Evolutionary conservation across 2,888 invertebrate species (phyloP).

Genomic region (Steinernema carpocapsae): DNA sequence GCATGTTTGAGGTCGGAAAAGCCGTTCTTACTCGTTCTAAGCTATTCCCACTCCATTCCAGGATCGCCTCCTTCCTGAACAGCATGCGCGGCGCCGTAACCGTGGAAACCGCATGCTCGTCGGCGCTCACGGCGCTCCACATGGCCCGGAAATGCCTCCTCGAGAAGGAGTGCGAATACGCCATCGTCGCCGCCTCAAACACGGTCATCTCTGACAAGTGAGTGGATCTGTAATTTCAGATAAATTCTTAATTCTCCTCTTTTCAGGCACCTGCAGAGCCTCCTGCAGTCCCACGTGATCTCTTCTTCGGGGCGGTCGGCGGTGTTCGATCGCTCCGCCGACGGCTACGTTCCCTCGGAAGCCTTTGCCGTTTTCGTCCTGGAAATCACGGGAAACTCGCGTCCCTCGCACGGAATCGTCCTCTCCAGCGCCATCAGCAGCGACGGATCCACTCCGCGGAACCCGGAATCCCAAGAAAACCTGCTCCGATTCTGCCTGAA

Average conservation of each 20-base stretch:
- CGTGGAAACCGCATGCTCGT: conserved; percentile 95
- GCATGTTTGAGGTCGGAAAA: no score
- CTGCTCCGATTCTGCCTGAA: not conserved
- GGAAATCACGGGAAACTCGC: not conserved
- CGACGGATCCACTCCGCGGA: conserved; percentile 25
- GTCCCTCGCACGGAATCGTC: conserved; percentile 15
- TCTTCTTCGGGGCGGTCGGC: conserved; percentile 53
- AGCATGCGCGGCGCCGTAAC: conserved; percentile 90
- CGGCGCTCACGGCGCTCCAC: conserved; percentile 77
- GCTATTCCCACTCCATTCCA: not conserved
- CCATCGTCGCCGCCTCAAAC: conserved; percentile 66
- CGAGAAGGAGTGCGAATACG: conserved; percentile 79
- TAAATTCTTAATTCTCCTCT: not conserved
- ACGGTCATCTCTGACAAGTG: conserved; percentile 59
- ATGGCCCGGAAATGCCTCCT: conserved; percentile 75
- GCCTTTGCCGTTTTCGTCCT: conserved; percentile 65
- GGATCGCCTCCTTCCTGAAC: conserved; percentile 90
- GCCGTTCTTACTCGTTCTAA: no score
- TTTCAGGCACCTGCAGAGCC: conserved; percentile 11
- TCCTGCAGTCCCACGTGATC: not conserved
- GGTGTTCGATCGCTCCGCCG: conserved; percentile 67
- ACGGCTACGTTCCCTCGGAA: conserved; percentile 69
- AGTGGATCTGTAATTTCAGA: conserved; percentile 49
- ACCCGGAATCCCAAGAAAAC: conserved; percentile 18
- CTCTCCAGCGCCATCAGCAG: conserved; percentile 33